phyloP scores from a whole-genome alignment of 2,113 vertebrate species.

The Mormoops blainvillei region DNA sequence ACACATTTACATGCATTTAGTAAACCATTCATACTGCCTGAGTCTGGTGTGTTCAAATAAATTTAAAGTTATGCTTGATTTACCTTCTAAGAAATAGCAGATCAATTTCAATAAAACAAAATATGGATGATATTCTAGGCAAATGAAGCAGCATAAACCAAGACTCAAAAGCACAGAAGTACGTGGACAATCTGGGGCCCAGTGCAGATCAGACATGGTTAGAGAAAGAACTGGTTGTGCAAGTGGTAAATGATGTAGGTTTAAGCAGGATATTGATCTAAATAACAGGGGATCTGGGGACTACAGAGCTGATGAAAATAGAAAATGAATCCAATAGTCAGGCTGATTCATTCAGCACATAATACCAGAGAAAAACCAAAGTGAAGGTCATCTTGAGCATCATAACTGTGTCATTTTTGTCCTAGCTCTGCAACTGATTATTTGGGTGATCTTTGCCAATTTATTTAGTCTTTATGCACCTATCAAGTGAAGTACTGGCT shows the following conservation, averaged over 20 bases:
- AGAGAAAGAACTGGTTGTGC: background rate
- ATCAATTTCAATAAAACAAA: background rate
- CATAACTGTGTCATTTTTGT: background rate
- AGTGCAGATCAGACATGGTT: background rate
- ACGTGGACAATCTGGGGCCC: background rate
- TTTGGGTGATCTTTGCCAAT: background rate
- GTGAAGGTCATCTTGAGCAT: background rate
- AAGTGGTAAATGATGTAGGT: background rate
- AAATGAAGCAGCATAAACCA: background rate
- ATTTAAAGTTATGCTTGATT: background rate
- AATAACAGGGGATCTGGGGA: background rate
- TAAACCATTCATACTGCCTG: background rate
- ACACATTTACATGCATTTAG: background rate
- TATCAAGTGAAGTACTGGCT: background rate
- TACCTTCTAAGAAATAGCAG: background rate
- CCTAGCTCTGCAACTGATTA: background rate
- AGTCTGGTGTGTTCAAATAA: background rate
- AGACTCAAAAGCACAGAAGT: background rate
- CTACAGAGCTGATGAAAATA: background rate
- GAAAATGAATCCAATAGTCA: background rate
- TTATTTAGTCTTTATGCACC: background rate
- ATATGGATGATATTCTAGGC: background rate
- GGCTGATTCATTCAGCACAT: background rate
- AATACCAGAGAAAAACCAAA: background rate
- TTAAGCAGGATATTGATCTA: background rate